Evolutionary conservation across 2,797 vertebrate genomes (phyloP).

Genomic region (Hipposideros larvatus): DNA sequence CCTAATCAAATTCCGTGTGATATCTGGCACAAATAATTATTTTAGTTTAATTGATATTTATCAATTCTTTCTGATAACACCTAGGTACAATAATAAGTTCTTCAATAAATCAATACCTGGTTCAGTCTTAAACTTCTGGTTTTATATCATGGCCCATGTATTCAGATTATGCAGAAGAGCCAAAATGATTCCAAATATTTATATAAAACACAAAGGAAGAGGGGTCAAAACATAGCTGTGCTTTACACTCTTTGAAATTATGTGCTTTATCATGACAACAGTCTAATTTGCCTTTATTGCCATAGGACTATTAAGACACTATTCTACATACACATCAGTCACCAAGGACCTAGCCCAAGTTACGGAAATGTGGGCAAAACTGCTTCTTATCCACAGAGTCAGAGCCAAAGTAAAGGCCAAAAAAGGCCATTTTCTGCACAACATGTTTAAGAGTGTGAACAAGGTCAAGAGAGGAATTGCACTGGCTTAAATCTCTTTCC

Average conservation of each 20-base stretch:
- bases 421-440: background rate
- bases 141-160: background rate
- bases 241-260: background rate
- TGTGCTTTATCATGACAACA: background rate
- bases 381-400: background rate
- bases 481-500: background rate
- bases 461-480: background rate
- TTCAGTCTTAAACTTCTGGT: conserved; percentile 32
- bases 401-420: background rate
- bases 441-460: background rate
- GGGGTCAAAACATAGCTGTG: background rate
- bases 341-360: background rate
- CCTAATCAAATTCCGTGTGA: background rate
- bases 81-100: background rate
- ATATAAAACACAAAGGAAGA: conserved; percentile 16
- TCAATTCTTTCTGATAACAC: background rate
- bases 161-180: background rate
- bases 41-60: background rate
- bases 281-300: background rate
- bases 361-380: background rate
- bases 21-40: background rate
- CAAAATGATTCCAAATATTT: conserved; percentile 30
- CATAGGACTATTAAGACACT: background rate
- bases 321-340: background rate
- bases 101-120: background rate